phyloP scores from a whole-genome alignment of 1,140 invertebrate species.

The Latrodectus geometricus region DNA sequence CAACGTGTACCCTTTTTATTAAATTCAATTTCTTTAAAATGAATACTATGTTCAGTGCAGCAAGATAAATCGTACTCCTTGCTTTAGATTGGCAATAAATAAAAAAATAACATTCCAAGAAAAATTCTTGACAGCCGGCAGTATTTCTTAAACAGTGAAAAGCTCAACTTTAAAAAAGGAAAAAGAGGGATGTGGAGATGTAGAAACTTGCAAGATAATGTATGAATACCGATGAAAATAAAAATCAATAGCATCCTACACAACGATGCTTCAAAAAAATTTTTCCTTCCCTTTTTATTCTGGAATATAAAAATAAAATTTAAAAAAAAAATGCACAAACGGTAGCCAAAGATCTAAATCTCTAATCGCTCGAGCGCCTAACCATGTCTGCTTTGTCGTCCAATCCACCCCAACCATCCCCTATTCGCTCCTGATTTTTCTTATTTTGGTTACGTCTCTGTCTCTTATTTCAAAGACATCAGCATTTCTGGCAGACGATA shows the following conservation, averaged over 20 bases:
- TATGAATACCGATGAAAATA: background rate
- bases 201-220: slow-evolving; percentile 11
- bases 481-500: slow-evolving; percentile 39
- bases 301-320: background rate
- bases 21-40: too few species aligned
- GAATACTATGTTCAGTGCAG: too few species aligned
- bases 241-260: background rate
- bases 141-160: too few species aligned
- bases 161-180: too few species aligned
- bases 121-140: too few species aligned
- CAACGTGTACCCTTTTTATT: too few species aligned
- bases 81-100: too few species aligned
- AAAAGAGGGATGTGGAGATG: background rate
- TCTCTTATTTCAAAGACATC: slow-evolving; percentile 44
- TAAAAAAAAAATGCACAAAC: slow-evolving; percentile 5
- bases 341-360: slow-evolving; percentile 35
- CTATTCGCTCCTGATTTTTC: slow-evolving; percentile 8
- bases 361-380: slow-evolving; percentile 39
- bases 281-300: background rate
- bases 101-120: too few species aligned
- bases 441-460: slow-evolving; percentile 43
- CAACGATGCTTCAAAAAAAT: background rate
- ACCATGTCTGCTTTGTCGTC: slow-evolving; percentile 20
- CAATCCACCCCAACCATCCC: background rate
- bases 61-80: too few species aligned